Conservation (phyloP, 2,888 invertebrate species). For the Tubulanus polymorphus region DNA sequence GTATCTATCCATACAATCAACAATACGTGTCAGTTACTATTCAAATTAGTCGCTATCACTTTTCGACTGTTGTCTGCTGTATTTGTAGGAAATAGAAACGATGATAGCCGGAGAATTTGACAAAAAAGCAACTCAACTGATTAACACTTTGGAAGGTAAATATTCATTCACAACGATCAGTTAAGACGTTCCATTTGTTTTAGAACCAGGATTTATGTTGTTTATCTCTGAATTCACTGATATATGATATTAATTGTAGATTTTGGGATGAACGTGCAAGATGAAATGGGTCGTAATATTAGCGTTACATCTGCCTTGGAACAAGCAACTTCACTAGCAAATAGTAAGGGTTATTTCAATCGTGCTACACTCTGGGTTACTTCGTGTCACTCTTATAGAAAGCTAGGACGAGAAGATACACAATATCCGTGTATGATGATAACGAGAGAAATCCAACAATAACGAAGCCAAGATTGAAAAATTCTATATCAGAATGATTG, state of each 20-base stretch:
- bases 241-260: not conserved
- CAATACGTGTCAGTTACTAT: not conserved
- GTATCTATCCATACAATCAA: constrained; percentile 6
- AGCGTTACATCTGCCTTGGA: not conserved
- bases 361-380: no score
- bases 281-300: not conserved
- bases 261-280: not conserved
- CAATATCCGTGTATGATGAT: no score
- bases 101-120: constrained; percentile 8
- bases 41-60: no score
- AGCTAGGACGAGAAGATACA: no score
- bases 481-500: no score
- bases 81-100: constrained; percentile 14
- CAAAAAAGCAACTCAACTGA: constrained; percentile 1
- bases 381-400: no score
- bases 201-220: no score
- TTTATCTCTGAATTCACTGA: no score
- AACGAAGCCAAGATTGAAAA: no score
- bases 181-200: no score
- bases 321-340: not conserved
- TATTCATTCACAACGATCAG: no score
- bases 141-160: constrained; percentile 12
- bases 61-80: not conserved
- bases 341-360: constrained; percentile 3
- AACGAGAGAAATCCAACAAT: no score